Base-by-base conservation (phyloP, 2,888 invertebrate genomes). In the Myopa tessellatipennis region DNA sequence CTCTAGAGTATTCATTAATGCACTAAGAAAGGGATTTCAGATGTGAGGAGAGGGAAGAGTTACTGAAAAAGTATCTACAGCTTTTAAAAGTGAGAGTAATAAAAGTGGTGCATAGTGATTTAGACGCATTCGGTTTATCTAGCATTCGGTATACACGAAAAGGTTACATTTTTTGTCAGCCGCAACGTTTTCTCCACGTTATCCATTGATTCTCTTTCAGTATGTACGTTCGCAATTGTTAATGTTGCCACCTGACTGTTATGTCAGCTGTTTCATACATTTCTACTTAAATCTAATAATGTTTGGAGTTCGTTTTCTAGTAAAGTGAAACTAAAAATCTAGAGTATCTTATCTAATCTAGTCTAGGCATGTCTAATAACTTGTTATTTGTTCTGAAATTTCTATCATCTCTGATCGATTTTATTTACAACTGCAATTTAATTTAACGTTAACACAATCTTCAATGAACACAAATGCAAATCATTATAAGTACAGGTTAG, bases 361-460 rank as follows among this genome's bases (percentile, higher is more conserved):
- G 55, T 4, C 14, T 55, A 10, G 26, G 12, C n/a, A 63, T n/a
- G 14, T 74, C 16, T 76, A 4, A 45, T 65, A 55, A 55, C 65
- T 77, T 73, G 68, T 70, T 78, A 72, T 77, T 80, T 79, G 78
- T 79, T 81, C 80, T 78, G 79, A 76, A 84, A 85, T 85, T 85
- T 85, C 85, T 85, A 85, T 85, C 86, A 86, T 83, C 79, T 79
- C 69, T 65, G 78, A 68, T 77, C 81, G 36, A 36, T 52, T 79
- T 76, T 79, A 76, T 74, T 70, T 76, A 77, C 60, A 77, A 58
- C 14, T 52, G 45, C 38, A 74, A 80, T 82, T 83, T 82, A 68
- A 72, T 72, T 79, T 74, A 55, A 78, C 79, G 76, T 76, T 63
- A 78, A 61, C 61, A 34, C 65, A 65, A 38, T 26, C 61, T 8